phyloP scores from a whole-genome alignment of 2,797 vertebrate species.

The Brotula barbata region DNA sequence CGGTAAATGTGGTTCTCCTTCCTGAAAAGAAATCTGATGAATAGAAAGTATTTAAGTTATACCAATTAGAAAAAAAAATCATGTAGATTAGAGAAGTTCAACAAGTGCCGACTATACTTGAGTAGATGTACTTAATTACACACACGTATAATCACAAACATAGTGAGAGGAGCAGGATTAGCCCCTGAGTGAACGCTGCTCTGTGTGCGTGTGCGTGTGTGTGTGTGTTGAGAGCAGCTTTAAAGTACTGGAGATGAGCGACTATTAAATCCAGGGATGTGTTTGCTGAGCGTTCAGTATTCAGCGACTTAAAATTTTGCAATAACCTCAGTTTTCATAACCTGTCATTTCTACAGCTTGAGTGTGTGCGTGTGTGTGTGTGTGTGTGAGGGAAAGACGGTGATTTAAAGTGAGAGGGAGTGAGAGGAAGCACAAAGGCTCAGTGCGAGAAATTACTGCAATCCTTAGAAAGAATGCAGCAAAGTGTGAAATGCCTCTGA shows the following conservation, averaged over 20 bases:
- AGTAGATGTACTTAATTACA: no score
- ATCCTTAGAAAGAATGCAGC: slow-evolving; percentile 47
- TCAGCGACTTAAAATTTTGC: slow-evolving; percentile 52
- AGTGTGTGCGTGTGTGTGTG: slow-evolving; percentile 3
- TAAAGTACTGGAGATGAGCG: slow-evolving; percentile 50
- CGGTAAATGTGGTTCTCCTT: no score
- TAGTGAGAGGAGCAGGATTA: slow-evolving; percentile 44
- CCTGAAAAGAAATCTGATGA: no score
- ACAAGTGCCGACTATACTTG: no score
- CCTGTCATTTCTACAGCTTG: slow-evolving; percentile 20
- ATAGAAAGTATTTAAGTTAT: no score
- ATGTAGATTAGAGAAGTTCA: no score
- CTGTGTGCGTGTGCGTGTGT: not conserved
- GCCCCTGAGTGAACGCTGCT: slow-evolving; percentile 24
- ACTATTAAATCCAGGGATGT: slow-evolving; percentile 60
- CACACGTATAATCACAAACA: no score
- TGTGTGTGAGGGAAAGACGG: not conserved
- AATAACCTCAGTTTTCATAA: slow-evolving; percentile 26
- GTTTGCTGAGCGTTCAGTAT: slow-evolving; percentile 44
- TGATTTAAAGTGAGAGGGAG: not conserved
- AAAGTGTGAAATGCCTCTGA: slow-evolving; percentile 27
- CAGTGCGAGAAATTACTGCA: slow-evolving; percentile 34
- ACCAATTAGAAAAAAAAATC: no score
- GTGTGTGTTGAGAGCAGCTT: slow-evolving; percentile 35
- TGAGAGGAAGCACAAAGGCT: slow-evolving; percentile 14